Percentiles rank a stretch among this genome's conserved stretches.
Evolutionary conservation across 2,888 invertebrate genomes (phyloP).

Genomic region (Saturnia japonica): DNA sequence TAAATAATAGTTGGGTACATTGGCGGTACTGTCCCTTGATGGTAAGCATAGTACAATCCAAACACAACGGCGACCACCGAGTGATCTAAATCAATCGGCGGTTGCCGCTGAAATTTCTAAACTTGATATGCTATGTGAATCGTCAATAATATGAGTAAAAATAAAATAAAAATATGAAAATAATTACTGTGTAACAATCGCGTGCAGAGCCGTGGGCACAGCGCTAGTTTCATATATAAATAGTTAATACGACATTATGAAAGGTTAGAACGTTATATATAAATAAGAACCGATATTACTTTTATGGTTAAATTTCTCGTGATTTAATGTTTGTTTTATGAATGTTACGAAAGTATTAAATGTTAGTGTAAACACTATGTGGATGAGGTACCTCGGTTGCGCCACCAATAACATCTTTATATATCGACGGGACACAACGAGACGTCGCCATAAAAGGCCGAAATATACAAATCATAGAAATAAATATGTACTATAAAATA

Average conservation of each 20-base stretch:
- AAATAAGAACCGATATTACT: constrained; percentile 31
- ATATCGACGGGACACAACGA: constrained; percentile 15
- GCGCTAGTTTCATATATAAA: not conserved
- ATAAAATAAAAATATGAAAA: too few species aligned
- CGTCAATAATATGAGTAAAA: too few species aligned
- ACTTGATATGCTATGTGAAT: too few species aligned
- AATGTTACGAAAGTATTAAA: constrained; percentile 38
- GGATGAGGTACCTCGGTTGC: constrained; percentile 25
- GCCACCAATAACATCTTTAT: constrained; percentile 24
- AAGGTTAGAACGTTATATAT: constrained; percentile 19
- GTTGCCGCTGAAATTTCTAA: too few species aligned
- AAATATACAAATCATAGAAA: constrained; percentile 15
- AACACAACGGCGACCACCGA: too few species aligned
- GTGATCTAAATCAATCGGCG: too few species aligned
- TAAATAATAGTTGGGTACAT: too few species aligned
- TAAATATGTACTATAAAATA: not conserved
- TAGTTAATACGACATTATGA: not conserved
- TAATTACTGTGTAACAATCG: too few species aligned
- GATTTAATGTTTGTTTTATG: constrained; percentile 37
- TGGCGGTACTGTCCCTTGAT: too few species aligned
- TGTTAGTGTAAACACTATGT: constrained; percentile 33
- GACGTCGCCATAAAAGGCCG: constrained; percentile 15
- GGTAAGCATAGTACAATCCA: too few species aligned
- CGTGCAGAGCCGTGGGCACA: too few species aligned
- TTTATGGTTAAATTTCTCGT: constrained; percentile 28